A percentile compares a stretch with the other conserved stretches of the same genome.
Conservation (phyloP, 2,113 vertebrate genomes). For the Scomber colias region DNA sequence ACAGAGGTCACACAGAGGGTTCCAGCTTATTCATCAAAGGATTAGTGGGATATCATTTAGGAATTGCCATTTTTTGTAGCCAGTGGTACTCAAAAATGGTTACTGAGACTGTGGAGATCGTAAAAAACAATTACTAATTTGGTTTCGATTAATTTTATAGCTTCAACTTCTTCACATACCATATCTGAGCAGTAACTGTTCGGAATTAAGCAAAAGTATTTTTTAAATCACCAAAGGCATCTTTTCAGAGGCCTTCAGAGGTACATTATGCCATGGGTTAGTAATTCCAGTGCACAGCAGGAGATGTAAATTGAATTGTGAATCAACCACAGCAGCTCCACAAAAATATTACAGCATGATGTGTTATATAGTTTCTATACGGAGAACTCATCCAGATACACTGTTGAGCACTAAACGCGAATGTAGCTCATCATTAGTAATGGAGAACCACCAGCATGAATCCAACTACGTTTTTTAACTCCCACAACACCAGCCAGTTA, state of each 20-base stretch:
- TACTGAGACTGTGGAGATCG: slow-evolving; percentile 49
- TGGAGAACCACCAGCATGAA: not conserved
- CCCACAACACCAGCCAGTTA: slow-evolving; percentile 1
- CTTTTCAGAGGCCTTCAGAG: slow-evolving; percentile 18
- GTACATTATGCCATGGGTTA: slow-evolving; percentile 2
- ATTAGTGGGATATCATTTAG: slow-evolving; percentile 68
- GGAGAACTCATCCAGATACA: slow-evolving; percentile 11
- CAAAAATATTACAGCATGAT: slow-evolving; percentile 16
- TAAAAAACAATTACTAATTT: slow-evolving; percentile 33
- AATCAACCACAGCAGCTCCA: not conserved
- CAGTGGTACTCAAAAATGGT: slow-evolving; percentile 59
- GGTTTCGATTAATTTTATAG: slow-evolving; percentile 40
- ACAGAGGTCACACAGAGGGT: slow-evolving; percentile 76
- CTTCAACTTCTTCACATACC: not conserved
- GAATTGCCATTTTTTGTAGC: slow-evolving; percentile 59
- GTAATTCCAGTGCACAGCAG: not conserved
- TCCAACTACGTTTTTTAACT: slow-evolving; percentile 25
- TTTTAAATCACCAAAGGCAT: slow-evolving; percentile 2
- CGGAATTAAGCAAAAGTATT: slow-evolving; percentile 13
- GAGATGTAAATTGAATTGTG: slow-evolving; percentile 22
- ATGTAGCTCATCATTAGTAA: slow-evolving; percentile 33
- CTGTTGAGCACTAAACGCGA: slow-evolving; percentile 14
- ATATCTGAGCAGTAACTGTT: slow-evolving; percentile 12
- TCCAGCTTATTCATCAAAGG: slow-evolving; percentile 73
- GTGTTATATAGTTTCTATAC: slow-evolving; percentile 16